Base-by-base conservation (phyloP, 2,797 vertebrate genomes). In the Calcarius lapponicus region DNA sequence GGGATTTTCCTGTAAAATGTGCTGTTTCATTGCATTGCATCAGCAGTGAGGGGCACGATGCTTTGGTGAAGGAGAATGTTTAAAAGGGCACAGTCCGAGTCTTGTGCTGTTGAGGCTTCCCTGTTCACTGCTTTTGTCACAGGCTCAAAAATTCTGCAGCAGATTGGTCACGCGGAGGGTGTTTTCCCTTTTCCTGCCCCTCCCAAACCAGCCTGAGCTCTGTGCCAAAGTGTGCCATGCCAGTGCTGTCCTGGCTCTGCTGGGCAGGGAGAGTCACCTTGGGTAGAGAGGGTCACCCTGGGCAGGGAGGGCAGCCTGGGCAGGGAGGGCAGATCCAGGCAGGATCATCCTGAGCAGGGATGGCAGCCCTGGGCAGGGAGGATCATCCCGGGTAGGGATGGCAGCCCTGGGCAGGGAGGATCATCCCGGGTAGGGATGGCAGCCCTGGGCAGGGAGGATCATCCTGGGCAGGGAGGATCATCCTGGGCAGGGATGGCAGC, bases 141-240 rank as follows among this genome's bases (percentile, higher is more conserved):
- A 7, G 18, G 48, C 61, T 69, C 60, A 53, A 11, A 11, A 26
- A 10, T 60, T 24, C 8, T 18, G 34, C 38, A 8, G 50, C 34
- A 17, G 0, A 2, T 16, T 1, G 24, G 9, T 31, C 4, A 0
- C 0, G 24, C 8, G 15, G 74, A 61, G 66, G 50, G 62, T 51
- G 24, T 18, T 72, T 65, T 19, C 67, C 42, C 9, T 62, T 4
- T 22, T 11, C 15, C 72, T 53, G 38, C 17, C 5, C 17, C 43
- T 71, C 56, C 66, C 36, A 3, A 24, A 11, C 1, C 53, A 62
- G 9, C 28, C 38, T 11, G 14, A 34, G 2, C 58, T 34, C 7
- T 22, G 53, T 10, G 56, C 21, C 71, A 21, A 2, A 14, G 13
- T 38, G 34, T 36, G 57, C 34, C 25, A 2, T 62, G 40, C 61